Base-by-base conservation (phyloP, 30 jellyfish, hydroid and myxozoan species). In the Clytia hemisphaerica region DNA sequence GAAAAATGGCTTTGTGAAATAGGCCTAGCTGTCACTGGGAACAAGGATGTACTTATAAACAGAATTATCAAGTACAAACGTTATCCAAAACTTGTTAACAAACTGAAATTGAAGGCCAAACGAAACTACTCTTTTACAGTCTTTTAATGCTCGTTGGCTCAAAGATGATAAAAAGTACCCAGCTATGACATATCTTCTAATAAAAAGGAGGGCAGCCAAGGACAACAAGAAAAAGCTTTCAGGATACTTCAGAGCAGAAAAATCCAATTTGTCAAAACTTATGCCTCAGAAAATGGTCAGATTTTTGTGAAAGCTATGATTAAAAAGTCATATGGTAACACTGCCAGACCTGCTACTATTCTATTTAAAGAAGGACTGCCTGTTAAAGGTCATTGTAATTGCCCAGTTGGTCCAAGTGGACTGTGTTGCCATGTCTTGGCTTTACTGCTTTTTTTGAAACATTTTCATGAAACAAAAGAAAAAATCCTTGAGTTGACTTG, bases 331-430 rank as follows among this genome's bases (percentile, higher is more conserved):
- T 69, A 69, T 69, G 81, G 81, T 22, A 34, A 69, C 31, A 32
- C 46, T 24, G 5, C 59, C 26, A 48, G 1, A 14, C 69, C 78
- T 24, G 76, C 81, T 10, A 38, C 5, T 24, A 69, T 69, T 26
- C 19, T 69, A 22, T 69, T 69, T 51, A 15, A 69, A 45, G 28
- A 50, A 33, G 21, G 37, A 21, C 6, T 45, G 0, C 69, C 81
- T n/a, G 45, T 26, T 14, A 69, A 69, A 69, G 73, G 76, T n/a
- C 36, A 0, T 49, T 69, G 74, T 69, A 75, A 69, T 22, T 69
- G 81, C 40, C 81, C 81, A 2, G 73, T 69, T 69, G 81, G 81
- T 4, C n/a, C 70, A 21, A 57, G 70, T 57, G 71, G 71, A 26
- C 37, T 58, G 29, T 58, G 71, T 58, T 62, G 76, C 67, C 76